Evolutionary conservation across 2,888 invertebrate genomes (phyloP), one percentile per base, ranked within the genome.

Genomic region (Apoderus coryli): DNA sequence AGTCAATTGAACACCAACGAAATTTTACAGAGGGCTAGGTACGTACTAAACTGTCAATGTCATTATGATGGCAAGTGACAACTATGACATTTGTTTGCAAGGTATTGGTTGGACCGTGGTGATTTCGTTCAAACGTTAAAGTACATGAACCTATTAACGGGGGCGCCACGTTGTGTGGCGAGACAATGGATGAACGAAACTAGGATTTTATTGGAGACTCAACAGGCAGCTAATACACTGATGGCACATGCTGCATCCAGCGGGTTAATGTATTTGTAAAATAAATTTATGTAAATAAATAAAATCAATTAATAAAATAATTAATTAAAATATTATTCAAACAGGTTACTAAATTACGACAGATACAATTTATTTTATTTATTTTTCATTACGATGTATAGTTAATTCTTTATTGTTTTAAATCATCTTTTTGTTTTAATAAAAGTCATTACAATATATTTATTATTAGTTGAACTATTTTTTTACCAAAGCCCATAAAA

Each of bases 1-100:
- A 64, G 68, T 13, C 63, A 70, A 46, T 61, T 90, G 48, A 78
- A 78, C 57, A 89, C 90, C 2, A 89, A 81, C 53, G 85, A 88
- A 44, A 76, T 96, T 44, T 68, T 96, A 22, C 77, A 85, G 45
- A 72, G 92, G 50, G 90, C 93, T 10, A 79, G 78, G 85, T 84
- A 57, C 51, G 50, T 13, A n/a, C 6, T 19, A 2, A 15, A 10
- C 19, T 16, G 9, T 11, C 9, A 16, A 16, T 27, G 10, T 10
- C 4, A 27, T 30, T 4, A 27, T 7, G 4, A 11, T 7, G 6
- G 7, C n/a, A 12, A 27, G n/a, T 28, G 9, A 30, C 14, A 12
- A 5, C 10, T 22, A 15, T 22, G 14, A 4, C 11, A 4, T 36
- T 10, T 29, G 27, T 13, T 31, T 50, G 47, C 2, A 52, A 85